These are phyloP conservation scores for Diachasmimorpha longicaudata DNA, from an alignment of 1,140 invertebrate species.

Conservation along the genomic window DNA sequence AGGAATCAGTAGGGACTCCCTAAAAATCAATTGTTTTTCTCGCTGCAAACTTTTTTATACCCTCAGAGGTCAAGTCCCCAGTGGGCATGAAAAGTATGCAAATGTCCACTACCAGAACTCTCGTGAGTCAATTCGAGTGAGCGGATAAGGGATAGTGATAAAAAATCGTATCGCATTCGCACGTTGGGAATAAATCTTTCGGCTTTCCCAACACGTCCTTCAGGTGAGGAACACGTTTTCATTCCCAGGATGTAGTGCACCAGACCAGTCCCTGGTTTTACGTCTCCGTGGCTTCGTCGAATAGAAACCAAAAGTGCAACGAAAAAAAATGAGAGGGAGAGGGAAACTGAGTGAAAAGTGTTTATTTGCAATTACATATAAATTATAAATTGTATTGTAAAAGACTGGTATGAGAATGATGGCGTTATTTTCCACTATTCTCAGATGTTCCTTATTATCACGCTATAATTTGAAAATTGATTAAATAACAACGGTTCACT, in stretches of 20 bases:
- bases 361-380: background rate
- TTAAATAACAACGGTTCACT: background rate
- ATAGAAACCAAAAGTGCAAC: too few species aligned
- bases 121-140: background rate
- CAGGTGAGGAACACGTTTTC: background rate
- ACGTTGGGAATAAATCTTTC: slow-evolving; percentile 6
- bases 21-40: too few species aligned
- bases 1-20: too few species aligned
- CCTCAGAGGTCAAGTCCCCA: background rate
- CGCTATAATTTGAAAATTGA: background rate
- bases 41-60: background rate
- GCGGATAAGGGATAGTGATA: too few species aligned
- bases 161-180: slow-evolving; percentile 6
- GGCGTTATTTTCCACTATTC: background rate
- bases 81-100: background rate
- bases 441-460: background rate
- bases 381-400: background rate
- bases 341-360: background rate
- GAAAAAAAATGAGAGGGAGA: background rate
- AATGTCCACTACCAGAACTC: background rate
- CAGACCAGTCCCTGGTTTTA: background rate
- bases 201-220: background rate
- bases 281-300: background rate
- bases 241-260: background rate
- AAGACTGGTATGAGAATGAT: too few species aligned